Conservation (phyloP, 1,140 invertebrate species). For the Nasonia longicornis region DNA sequence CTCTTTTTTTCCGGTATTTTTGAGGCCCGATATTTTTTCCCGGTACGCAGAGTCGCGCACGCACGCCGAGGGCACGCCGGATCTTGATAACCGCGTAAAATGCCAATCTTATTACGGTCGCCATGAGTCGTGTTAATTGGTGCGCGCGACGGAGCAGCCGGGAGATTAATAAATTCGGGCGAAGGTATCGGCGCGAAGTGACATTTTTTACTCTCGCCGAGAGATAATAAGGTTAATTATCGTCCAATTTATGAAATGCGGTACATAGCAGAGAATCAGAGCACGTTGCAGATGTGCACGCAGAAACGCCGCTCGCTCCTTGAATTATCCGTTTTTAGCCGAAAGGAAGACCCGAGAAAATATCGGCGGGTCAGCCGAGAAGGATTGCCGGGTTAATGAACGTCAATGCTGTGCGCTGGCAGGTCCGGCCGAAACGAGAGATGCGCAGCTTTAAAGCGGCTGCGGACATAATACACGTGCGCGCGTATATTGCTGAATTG, state of each 20-base stretch:
- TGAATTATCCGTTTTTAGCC: no score
- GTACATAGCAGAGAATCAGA: no score
- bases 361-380: no score
- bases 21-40: neutral
- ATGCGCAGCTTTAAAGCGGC: constrained; percentile 46
- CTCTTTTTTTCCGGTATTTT: neutral
- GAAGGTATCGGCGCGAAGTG: constrained; percentile 2
- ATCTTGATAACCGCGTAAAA: constrained; percentile 5
- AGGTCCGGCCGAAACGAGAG: neutral
- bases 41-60: neutral
- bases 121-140: constrained; percentile 8
- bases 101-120: constrained; percentile 12
- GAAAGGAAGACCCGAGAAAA: no score
- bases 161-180: constrained; percentile 4
- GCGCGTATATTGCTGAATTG: constrained; percentile 67
- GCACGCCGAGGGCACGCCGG: neutral
- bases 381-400: constrained; percentile 37
- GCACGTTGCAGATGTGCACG: no score
- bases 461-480: constrained; percentile 10
- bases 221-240: no score
- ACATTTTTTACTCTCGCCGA: no score
- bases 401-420: constrained; percentile 29
- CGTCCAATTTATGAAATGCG: no score
- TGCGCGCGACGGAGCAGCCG: neutral
- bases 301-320: no score